Conservation (phyloP, 2,888 invertebrate genomes). For the Peribatodes rhomboidaria region DNA sequence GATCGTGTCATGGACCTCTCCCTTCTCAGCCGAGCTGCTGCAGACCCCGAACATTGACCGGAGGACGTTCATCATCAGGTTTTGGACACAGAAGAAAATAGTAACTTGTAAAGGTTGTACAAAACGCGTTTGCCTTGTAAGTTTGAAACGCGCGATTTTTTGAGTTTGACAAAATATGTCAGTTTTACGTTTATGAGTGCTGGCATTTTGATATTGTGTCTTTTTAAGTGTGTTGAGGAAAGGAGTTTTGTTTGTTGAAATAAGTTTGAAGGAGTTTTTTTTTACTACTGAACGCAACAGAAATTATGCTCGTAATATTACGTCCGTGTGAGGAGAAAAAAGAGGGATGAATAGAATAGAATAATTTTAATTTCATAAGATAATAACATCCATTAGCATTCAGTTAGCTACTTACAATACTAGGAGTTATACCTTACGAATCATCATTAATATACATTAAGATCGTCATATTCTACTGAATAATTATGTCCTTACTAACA, state of each 20-base stretch:
- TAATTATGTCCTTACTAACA: too few species aligned
- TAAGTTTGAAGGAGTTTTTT: not conserved
- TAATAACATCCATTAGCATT: too few species aligned
- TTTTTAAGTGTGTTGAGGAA: not conserved
- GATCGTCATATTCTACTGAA: too few species aligned
- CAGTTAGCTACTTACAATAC: too few species aligned
- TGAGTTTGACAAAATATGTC: conserved; percentile 5
- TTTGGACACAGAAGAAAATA: conserved; percentile 13
- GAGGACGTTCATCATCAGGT: conserved; percentile 75
- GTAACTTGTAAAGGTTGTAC: conserved; percentile 23
- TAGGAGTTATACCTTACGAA: too few species aligned
- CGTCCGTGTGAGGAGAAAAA: too few species aligned
- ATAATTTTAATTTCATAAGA: too few species aligned
- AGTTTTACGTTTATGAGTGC: not conserved
- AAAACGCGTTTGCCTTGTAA: conserved; percentile 27
- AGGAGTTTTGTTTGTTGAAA: not conserved
- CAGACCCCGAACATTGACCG: conserved; percentile 80
- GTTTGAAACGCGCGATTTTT: conserved; percentile 8
- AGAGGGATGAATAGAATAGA: too few species aligned
- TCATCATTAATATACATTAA: too few species aligned
- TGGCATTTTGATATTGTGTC: too few species aligned
- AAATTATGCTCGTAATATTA: too few species aligned
- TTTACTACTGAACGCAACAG: not conserved
- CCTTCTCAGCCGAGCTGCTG: conserved; percentile 75
- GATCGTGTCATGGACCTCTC: conserved; percentile 76